Percentiles rank a stretch among this genome's conserved stretches.
phyloP scores from a whole-genome alignment of 2,797 vertebrate species.

The Dicrostonyx torquatus region DNA sequence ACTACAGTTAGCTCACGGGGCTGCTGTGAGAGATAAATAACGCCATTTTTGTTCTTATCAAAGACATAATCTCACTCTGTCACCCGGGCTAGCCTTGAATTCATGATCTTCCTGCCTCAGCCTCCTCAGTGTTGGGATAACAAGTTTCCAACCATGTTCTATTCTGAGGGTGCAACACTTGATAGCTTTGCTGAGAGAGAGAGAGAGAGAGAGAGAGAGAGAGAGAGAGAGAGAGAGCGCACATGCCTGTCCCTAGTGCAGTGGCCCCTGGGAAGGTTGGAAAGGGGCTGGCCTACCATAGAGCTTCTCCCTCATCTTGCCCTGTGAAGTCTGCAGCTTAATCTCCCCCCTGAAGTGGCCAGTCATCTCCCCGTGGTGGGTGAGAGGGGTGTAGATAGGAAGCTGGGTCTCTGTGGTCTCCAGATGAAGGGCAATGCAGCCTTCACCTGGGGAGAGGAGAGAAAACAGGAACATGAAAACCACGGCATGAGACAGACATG shows the following conservation, averaged over 20 bases:
- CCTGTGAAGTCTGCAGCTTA: slow-evolving; percentile 93
- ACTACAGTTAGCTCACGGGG: neutral
- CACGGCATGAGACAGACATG: neutral
- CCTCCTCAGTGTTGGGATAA: neutral
- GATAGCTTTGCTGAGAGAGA: neutral
- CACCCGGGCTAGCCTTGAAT: neutral
- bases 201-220: too few species aligned
- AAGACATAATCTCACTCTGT: neutral
- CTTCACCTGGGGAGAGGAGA: slow-evolving; percentile 89
- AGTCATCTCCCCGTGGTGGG: slow-evolving; percentile 95
- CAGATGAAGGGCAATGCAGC: slow-evolving; percentile 93
- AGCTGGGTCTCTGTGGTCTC: slow-evolving; percentile 91
- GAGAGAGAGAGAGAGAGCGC: too few species aligned
- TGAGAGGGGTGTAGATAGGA: slow-evolving; percentile 92
- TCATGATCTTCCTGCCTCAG: neutral
- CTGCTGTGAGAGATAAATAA: neutral
- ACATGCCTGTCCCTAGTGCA: too few species aligned
- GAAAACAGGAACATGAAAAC: neutral
- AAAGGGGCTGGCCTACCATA: slow-evolving; percentile 90
- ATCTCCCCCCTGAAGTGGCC: slow-evolving; percentile 93
- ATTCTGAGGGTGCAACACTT: neutral
- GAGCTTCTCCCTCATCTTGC: slow-evolving; percentile 95
- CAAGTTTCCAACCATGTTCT: neutral
- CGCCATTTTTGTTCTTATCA: neutral
- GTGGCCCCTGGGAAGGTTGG: neutral